phyloP scores from a whole-genome alignment of 2,113 vertebrate species.

The Pelusios castaneus region DNA sequence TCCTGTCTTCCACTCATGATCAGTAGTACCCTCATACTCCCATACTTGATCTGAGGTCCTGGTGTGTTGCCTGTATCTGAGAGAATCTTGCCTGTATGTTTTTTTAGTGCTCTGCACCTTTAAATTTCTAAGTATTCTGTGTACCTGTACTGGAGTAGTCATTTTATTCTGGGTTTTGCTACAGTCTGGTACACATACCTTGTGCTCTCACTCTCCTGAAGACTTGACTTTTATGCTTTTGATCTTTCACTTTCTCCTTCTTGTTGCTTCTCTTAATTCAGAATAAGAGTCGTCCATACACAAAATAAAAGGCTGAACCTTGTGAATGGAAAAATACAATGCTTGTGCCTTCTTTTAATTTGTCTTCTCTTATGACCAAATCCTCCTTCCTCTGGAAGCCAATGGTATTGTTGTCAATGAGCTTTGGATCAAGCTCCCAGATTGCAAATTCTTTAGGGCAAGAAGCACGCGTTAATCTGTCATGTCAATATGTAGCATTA shows the following conservation, averaged over 20 bases:
- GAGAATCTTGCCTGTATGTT: accelerated
- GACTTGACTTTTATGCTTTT: not conserved
- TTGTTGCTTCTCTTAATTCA: not conserved
- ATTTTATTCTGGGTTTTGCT: not conserved
- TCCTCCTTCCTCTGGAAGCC: not conserved
- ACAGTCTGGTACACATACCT: accelerated
- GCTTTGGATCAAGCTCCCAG: not conserved
- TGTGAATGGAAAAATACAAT: not conserved
- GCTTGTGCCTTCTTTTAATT: not conserved
- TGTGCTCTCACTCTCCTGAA: not conserved
- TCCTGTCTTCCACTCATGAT: not conserved
- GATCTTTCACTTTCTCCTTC: not conserved
- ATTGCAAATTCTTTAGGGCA: not conserved
- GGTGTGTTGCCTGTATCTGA: not conserved
- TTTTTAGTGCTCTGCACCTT: not conserved
- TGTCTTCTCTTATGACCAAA: not conserved
- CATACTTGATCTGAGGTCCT: not conserved
- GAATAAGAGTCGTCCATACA: not conserved
- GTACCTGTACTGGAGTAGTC: not conserved
- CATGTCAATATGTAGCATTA: not conserved
- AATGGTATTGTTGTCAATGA: not conserved
- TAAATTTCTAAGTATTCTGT: not conserved
- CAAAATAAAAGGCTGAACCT: not conserved
- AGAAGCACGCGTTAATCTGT: not conserved
- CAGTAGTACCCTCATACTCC: not conserved